These are phyloP conservation scores for Nemotelus nigrinus DNA, from an alignment of 2,888 invertebrate species.

Conservation along the genomic window DNA sequence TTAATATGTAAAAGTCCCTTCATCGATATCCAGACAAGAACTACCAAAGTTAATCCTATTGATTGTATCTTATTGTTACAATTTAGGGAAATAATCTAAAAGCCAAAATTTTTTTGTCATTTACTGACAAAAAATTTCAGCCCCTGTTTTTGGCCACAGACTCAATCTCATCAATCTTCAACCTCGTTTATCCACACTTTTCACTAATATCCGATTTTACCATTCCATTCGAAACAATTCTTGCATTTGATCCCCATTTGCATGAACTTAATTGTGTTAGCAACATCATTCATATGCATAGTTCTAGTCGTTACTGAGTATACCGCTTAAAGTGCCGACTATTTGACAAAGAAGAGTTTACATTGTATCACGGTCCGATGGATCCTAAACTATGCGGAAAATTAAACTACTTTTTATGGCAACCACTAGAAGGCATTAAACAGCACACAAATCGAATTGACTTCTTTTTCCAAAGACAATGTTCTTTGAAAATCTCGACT, in stretches of 20 bases:
- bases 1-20: no score
- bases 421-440: slow-evolving; percentile 25
- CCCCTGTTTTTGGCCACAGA: no score
- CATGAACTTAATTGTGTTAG: background rate
- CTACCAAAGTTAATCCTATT: no score
- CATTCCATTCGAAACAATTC: background rate
- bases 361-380: slow-evolving; percentile 28
- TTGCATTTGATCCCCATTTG: background rate
- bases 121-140: no score
- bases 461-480: background rate
- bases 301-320: background rate
- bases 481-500: background rate
- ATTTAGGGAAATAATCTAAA: no score
- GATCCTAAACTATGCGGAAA: slow-evolving; percentile 40
- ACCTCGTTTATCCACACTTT: background rate
- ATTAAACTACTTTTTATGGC: slow-evolving; percentile 34
- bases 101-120: no score
- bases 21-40: no score
- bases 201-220: background rate
- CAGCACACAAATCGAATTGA: slow-evolving; percentile 15
- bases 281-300: background rate
- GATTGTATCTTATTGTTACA: no score
- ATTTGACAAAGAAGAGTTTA: background rate
- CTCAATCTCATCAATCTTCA: no score
- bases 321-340: background rate